Base-by-base conservation (phyloP, 35 echinoderm and acorn worm species). In the Anneissia japonica region DNA sequence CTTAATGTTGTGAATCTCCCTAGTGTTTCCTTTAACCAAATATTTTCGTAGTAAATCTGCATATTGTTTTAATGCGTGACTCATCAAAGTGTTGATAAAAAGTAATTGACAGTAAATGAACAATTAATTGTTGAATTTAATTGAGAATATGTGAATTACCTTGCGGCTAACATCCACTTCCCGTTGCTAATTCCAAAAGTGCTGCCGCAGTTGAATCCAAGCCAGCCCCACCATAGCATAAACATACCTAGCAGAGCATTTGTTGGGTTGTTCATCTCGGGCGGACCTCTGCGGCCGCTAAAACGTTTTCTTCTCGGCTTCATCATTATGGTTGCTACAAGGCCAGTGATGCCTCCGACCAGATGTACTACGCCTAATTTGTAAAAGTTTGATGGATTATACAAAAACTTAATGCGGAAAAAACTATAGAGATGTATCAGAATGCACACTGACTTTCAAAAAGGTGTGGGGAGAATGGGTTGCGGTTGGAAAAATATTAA, bases 181-280 rank as follows among this genome's bases (percentile, higher is more conserved):
- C 91, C 91, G 30, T 89, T 91, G 5, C 91, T 93, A 36, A 97
- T 97, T 12, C 95, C 95, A 72, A 93, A 97, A 5, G 95, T 93
- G 30, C 91, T 93, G 13, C 95, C 95, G 46, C 95, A 97, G 88
- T 97, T 97, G 82, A 97, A 97, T 2, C 95, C 95, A 6, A 97
- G 82, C 95, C 95, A 97, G 0, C 95, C 92, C 92, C 92, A 93
- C 92, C 92, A 93, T 0, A 93, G 76, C 92, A 93, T 93, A 41
- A 93, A 93, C 92, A 93, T 93, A 5, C 92, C 92, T 12, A 93
- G 87, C 21, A 93, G 77, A 13, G 87, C 92, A 37, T 89, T 93
- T 7, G 92, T 93, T 31, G 92, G 92, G 73, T 89, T 89, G 29
- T 87, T 89, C 92, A 93, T 93, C 26, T 89, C 83, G 2, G 38